Base-by-base conservation (phyloP, 2,888 invertebrate genomes). In the Lithodes maja region DNA sequence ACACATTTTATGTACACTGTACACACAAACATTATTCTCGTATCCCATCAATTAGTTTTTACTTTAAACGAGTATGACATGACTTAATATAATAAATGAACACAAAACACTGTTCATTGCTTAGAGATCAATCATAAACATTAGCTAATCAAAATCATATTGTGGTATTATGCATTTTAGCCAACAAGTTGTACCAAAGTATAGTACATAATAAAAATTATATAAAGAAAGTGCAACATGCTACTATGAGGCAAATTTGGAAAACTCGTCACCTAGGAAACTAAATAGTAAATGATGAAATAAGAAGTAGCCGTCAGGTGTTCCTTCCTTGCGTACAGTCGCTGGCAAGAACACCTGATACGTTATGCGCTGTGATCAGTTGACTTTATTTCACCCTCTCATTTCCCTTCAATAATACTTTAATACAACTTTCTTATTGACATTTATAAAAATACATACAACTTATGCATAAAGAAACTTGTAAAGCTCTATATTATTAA, bases 1-100 rank as follows among this genome's bases (percentile, higher is more conserved):
- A 71, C 71, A 71, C 71, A 71, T 71, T 17, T 17, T 71, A 71
- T 71, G 17, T 71, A 71, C 71, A 71, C 71, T 71, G 71, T 71
- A 71, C 71, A 71, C 15, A n/a, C 71, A 71, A 71, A 1, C 71
- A 71, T 12, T 61, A 1, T 12, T 61, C 61, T 61, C 61, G 61
- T 7, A 61, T 61, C 61, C 61, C 61, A 61, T 61, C 61, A 61
- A 61, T 12, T 61, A 61, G 61, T 12, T 12, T 61, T 61, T 7
- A 7, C 7, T 61, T 12, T 61, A 61, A 61, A 61, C 61, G 5
- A 61, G 33, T 33, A 61, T 61, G 61, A 61, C 7, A 61, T 61
- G 61, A 61, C 5, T 33, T 61, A 12, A 61, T 61, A 12, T 61
- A 61, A 61, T 2, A 71, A 12, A 71, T 71, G 71, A 71, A 12